Conservation (phyloP, 2,113 vertebrate species). For the Zosterops borbonicus region DNA sequence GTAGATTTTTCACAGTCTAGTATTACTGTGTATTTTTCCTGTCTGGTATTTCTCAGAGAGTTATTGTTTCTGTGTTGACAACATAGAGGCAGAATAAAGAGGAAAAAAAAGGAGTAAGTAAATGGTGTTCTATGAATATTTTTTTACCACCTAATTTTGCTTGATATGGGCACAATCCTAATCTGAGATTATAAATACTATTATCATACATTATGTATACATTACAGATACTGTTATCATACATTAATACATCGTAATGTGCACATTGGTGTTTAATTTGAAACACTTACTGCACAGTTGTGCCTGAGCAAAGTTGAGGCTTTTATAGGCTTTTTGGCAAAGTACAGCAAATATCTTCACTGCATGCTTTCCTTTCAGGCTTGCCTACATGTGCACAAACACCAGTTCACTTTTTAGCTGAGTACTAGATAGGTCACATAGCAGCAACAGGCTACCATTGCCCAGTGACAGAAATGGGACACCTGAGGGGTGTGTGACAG, state of each 20-base stretch:
- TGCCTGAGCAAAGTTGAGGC: slow-evolving; percentile 26
- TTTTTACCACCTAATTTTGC: slow-evolving; percentile 59
- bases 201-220: too few relatives aligned
- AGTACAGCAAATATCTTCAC: background rate
- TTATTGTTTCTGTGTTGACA: slow-evolving; percentile 45
- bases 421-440: background rate
- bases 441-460: background rate
- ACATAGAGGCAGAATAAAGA: slow-evolving; percentile 5
- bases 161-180: slow-evolving; percentile 52
- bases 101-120: background rate
- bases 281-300: slow-evolving; percentile 17
- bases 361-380: background rate
- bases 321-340: background rate
- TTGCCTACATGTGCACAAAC: background rate
- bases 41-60: slow-evolving; percentile 17
- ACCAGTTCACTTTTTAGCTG: background rate
- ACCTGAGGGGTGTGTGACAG: background rate
- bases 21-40: slow-evolving; percentile 43
- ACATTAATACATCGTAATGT: background rate
- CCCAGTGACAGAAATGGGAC: background rate
- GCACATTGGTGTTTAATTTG: slow-evolving; percentile 44
- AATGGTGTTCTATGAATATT: background rate
- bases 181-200: slow-evolving; percentile 45
- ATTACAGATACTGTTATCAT: too few relatives aligned
- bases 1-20: slow-evolving; percentile 59